Conservation (phyloP, 2,113 vertebrate species). For the Carollia perspicillata region DNA sequence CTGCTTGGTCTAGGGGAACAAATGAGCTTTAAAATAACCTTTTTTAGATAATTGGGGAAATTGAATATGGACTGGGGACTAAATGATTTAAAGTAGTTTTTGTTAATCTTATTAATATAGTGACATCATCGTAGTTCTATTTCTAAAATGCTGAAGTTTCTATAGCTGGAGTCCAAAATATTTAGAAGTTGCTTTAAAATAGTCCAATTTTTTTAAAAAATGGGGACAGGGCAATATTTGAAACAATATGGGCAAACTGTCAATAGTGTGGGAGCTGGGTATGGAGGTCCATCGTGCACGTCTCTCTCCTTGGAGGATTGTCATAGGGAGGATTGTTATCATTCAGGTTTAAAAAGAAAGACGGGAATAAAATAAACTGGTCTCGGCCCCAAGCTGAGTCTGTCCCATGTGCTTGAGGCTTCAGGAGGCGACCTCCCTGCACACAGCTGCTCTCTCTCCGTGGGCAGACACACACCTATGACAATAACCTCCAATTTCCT, state of each 20-base stretch:
- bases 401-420: neutral
- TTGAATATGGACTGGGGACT: neutral
- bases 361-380: neutral
- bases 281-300: neutral
- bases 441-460: neutral
- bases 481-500: neutral
- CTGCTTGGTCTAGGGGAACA: neutral
- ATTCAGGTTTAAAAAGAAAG: neutral
- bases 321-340: neutral
- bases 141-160: neutral
- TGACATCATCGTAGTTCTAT: neutral
- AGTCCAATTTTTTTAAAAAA: neutral
- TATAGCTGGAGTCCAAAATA: neutral
- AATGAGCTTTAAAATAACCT: constrained; percentile 10
- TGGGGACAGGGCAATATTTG: neutral
- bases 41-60: neutral
- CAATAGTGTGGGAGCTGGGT: neutral
- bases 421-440: neutral
- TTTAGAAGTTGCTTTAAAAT: constrained; percentile 5
- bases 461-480: neutral
- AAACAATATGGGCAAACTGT: neutral
- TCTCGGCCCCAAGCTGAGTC: neutral
- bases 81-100: neutral
- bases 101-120: neutral
- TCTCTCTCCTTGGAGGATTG: neutral